A percentile compares a stretch with the other conserved stretches of the same genome.
phyloP scores from a whole-genome alignment of 2,888 invertebrate species.

The Actias luna region DNA sequence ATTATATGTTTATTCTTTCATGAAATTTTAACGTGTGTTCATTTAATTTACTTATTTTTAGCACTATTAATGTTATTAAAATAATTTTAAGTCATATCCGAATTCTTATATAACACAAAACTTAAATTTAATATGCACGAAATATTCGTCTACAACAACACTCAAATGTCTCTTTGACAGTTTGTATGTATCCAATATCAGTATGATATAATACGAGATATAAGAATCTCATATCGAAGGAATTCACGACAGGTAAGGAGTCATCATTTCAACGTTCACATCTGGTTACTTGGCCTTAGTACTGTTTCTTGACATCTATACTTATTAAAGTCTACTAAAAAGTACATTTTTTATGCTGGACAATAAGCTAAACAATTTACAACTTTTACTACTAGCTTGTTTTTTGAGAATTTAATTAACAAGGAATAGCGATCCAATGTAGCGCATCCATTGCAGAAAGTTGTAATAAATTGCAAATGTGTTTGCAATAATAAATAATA shows the following conservation, averaged over 20 bases:
- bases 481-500: no score
- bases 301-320: background rate
- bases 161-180: slow-evolving; percentile 45
- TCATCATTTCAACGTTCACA: slow-evolving; percentile 1
- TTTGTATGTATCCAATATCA: slow-evolving; percentile 58
- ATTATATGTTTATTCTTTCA: no score
- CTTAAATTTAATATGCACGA: background rate
- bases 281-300: background rate
- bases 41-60: no score
- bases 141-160: slow-evolving; percentile 28
- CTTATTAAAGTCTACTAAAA: background rate
- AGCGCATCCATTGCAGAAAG: no score
- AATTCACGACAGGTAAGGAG: slow-evolving; percentile 28
- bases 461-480: no score
- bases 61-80: no score
- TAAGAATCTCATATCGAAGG: slow-evolving; percentile 48
- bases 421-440: background rate
- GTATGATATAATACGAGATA: slow-evolving; percentile 40
- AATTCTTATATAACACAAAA: background rate
- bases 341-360: background rate
- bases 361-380: background rate
- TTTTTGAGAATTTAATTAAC: background rate
- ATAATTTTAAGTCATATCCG: no score
- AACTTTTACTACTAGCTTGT: background rate
- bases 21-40: no score